phyloP scores from a whole-genome alignment of 2,888 invertebrate species.

The Proisotoma minuta region DNA sequence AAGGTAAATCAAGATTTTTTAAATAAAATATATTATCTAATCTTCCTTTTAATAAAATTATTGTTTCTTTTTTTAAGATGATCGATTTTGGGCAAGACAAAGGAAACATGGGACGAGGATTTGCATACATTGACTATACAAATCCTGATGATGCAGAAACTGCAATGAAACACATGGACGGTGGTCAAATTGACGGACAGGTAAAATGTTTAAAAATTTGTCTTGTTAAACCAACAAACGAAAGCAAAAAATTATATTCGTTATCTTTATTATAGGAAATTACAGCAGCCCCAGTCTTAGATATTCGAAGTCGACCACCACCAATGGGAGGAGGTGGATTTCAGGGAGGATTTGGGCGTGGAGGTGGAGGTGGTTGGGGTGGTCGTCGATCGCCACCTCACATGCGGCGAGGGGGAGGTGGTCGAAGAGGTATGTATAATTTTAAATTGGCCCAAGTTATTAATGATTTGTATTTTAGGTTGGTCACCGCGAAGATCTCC shows the following conservation, averaged over 20 bases:
- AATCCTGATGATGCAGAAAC: slow-evolving; percentile 94
- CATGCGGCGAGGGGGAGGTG: slow-evolving; percentile 22
- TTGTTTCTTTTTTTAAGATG: slow-evolving; percentile 61
- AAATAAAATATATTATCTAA: neutral
- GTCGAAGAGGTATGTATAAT: slow-evolving; percentile 22
- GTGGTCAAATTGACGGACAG: slow-evolving; percentile 58
- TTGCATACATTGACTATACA: slow-evolving; percentile 91
- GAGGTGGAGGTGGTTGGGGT: slow-evolving; percentile 40
- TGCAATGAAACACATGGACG: slow-evolving; percentile 99
- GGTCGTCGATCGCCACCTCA: slow-evolving; percentile 49
- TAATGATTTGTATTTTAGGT: slow-evolving; percentile 49
- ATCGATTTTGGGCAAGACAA: slow-evolving; percentile 88
- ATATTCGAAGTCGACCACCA: slow-evolving; percentile 52
- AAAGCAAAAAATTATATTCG: neutral
- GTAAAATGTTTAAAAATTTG: slow-evolving; percentile 18
- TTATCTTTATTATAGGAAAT: slow-evolving; percentile 66
- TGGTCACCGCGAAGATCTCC: slow-evolving; percentile 54
- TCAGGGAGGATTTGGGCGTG: no score
- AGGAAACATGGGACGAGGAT: slow-evolving; percentile 83
- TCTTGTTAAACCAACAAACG: neutral
- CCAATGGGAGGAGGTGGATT: slow-evolving; percentile 38
- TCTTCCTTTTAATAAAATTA: neutral
- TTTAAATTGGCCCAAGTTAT: slow-evolving; percentile 5
- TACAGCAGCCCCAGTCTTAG: slow-evolving; percentile 86
- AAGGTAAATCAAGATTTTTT: slow-evolving; percentile 33